Percentiles rank a stretch among this genome's conserved stretches.
Evolutionary conservation across 2,888 invertebrate genomes (phyloP).

Genomic region (Erannis defoliaria): DNA sequence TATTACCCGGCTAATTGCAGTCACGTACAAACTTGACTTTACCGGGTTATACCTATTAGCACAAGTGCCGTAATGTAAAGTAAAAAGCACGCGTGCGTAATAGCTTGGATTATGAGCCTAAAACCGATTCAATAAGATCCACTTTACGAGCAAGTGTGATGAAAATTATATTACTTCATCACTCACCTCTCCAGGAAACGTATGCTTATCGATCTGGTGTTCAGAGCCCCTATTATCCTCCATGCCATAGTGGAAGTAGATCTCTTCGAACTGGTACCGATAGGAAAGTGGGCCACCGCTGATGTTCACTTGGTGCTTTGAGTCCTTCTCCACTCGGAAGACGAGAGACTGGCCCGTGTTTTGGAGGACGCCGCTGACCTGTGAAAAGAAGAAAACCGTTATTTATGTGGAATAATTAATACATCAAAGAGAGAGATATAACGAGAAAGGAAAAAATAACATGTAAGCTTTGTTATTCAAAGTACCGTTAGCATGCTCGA

Average conservation of each 20-base stretch:
- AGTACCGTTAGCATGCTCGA: too few species aligned
- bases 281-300: slow-evolving; percentile 98
- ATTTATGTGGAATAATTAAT: neutral
- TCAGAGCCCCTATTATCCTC: slow-evolving; percentile 97
- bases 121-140: too few species aligned
- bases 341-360: slow-evolving; percentile 98
- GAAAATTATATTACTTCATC: too few species aligned
- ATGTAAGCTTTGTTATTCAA: too few species aligned
- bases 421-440: neutral
- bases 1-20: too few species aligned
- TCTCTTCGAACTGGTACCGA: slow-evolving; percentile 97
- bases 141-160: too few species aligned
- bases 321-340: slow-evolving; percentile 96
- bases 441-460: neutral
- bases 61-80: too few species aligned
- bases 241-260: slow-evolving; percentile 97
- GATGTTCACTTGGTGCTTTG: slow-evolving; percentile 97
- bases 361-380: slow-evolving; percentile 95
- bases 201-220: slow-evolving; percentile 97
- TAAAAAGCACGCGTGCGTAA: too few species aligned
- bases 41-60: too few species aligned
- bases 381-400: slow-evolving; percentile 35
- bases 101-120: too few species aligned
- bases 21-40: too few species aligned
- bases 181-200: slow-evolving; percentile 98